Conservation (phyloP, 2,888 invertebrate genomes). For the Spilosoma lubricipeda region DNA sequence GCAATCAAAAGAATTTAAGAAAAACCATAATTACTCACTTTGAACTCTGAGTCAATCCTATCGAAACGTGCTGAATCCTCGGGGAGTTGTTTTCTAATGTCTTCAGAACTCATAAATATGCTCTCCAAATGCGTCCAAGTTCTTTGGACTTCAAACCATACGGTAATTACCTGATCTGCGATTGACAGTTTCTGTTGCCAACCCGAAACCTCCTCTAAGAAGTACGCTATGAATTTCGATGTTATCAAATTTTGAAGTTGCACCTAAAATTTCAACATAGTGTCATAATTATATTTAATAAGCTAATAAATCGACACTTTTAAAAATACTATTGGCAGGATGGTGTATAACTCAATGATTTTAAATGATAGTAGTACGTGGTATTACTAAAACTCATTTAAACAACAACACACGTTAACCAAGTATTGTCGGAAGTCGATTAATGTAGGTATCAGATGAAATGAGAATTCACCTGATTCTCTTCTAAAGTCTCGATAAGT, state of each 20-base stretch:
- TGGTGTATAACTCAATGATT: not conserved
- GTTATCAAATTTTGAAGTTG: slow-evolving; percentile 98
- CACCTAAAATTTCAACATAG: slow-evolving; percentile 83
- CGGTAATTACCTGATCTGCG: slow-evolving; percentile 96
- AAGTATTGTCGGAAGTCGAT: not conserved
- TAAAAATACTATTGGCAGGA: too few relatives aligned
- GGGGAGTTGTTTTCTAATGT: slow-evolving; percentile 97
- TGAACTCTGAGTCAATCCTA: slow-evolving; percentile 95
- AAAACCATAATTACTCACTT: slow-evolving; percentile 77
- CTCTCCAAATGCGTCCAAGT: slow-evolving; percentile 99
- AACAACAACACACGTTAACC: not conserved
- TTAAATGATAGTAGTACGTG: too few relatives aligned
- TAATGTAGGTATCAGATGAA: not conserved
- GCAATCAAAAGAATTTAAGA: not conserved
- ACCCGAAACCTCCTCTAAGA: slow-evolving; percentile 96
- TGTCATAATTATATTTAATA: not conserved
- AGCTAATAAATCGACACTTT: not conserved
- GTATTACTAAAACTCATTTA: too few relatives aligned
- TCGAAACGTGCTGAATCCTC: slow-evolving; percentile 97
- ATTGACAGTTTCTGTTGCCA: slow-evolving; percentile 97
- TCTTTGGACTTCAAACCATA: slow-evolving; percentile 98
- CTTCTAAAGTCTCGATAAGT: slow-evolving; percentile 98
- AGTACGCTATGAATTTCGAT: slow-evolving; percentile 98
- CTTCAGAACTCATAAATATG: slow-evolving; percentile 99
- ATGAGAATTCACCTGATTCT: slow-evolving; percentile 92